Evolutionary conservation across 2,888 invertebrate species (phyloP), one percentile per base, ranked within the genome.

Genomic region (Coecobrya sp.): DNA sequence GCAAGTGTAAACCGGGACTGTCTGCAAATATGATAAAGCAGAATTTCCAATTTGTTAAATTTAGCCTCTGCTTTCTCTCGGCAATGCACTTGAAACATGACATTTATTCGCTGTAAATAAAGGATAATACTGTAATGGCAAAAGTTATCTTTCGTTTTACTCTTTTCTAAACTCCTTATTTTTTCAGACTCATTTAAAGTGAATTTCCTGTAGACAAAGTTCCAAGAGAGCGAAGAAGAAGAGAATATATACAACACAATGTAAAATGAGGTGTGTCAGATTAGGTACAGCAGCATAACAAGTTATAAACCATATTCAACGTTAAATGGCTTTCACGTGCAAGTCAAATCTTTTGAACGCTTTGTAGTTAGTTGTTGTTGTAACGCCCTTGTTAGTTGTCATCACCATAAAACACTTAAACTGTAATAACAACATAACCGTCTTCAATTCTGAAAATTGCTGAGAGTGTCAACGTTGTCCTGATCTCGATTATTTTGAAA

Each of bases 51-150:
- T 70, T 70, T 70, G 42, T 42, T 19, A 70, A 55, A 79, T 27
- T 79, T 52, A n/a, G 30, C 36, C 27, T 22, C 79, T 27, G 25
- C 52, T 79, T 25, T 30, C 27, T 25, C 25, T 79, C 36, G 52
- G 55, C 79, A 25, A 11, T 52, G 55, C 55, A 79, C 55, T 79
- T 79, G 79, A 79, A 55, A 79, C 49, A 13, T 79, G 79, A 79
- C 79, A 79, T 79, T 79, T 79, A 79, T 79, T 79, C 11, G 79
- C 55, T 52, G 55, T 79, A 79, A 79, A 79, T 79, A 52, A 79
- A 79, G 55, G 79, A 79, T 79, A 79, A 79, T 55, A n/a, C 52
- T 79, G 79, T 79, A 79, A 79, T 79, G 49, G 55, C n/a, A 3
- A 25, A 55, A 49, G 16, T 52, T 79, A 79, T 70, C 49, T 42